These are phyloP conservation scores for Coboldia fuscipes DNA, from an alignment of 1,140 invertebrate species.

Conservation along the genomic window DNA sequence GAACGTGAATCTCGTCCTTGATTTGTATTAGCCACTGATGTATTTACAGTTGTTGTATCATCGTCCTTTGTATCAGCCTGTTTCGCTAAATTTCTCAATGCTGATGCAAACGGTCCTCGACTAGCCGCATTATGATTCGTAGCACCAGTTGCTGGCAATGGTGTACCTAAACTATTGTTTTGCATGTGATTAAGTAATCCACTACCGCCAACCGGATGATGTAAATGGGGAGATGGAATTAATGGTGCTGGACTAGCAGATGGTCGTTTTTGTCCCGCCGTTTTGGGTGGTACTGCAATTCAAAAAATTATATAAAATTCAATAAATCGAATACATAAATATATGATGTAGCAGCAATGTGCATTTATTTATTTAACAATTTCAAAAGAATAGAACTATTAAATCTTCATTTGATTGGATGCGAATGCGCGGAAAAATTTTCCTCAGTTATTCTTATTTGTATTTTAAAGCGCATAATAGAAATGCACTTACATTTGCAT, in stretches of 20 bases:
- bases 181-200: conserved; percentile 6
- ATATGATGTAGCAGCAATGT: too few species aligned
- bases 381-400: too few species aligned
- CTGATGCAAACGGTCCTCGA: conserved; percentile 43
- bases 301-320: conserved; percentile 2
- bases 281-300: conserved; percentile 16
- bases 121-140: conserved; percentile 22
- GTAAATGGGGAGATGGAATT: conserved; percentile 18
- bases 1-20: background rate
- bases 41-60: conserved; percentile 8
- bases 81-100: conserved; percentile 56
- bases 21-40: background rate
- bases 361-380: too few species aligned
- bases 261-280: conserved; percentile 17
- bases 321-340: too few species aligned
- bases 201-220: conserved; percentile 2
- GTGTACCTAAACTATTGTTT: conserved; percentile 17
- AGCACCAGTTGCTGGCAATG: conserved; percentile 24
- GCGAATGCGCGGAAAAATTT: background rate
- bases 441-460: too few species aligned
- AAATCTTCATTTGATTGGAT: too few species aligned
- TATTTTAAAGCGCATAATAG: too few species aligned
- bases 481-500: too few species aligned
- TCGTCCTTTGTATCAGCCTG: conserved; percentile 36
- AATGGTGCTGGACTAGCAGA: conserved; percentile 19